Evolutionary conservation across 2,888 invertebrate species (phyloP), one percentile per base, ranked within the genome.

Genomic region (Diplolepis rosae): DNA sequence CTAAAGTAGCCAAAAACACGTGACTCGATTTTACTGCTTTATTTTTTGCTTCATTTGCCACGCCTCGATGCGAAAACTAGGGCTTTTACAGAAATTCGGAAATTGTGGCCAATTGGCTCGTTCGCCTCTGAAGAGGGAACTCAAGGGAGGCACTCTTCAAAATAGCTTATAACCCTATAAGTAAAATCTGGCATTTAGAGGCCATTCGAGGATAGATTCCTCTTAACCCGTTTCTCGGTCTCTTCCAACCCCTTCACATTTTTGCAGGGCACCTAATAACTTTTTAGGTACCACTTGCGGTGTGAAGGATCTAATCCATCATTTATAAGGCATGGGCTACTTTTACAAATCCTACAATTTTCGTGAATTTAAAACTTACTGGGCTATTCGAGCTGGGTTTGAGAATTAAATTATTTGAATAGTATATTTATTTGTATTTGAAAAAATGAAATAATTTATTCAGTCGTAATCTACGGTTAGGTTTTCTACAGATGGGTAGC

Each of bases 1-100:
- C 13, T n/a, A n/a, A n/a, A n/a, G n/a, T n/a, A n/a, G n/a, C n/a
- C n/a, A n/a, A 45, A 66, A 18, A 28, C 18, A 32, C 4, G 28
- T 15, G 30, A 66, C 22, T 50, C 66, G 56, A 71, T 35, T 54
- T 30, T 61, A 50, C 70, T 74, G 22, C 9, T 50, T 51, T 56
- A 54, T 67, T 75, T 75, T 74, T 76, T 75, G 68, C 72, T 71
- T 73, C 56, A 68, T 69, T 69, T 73, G 67, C 69, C 48, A 70
- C 61, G 51, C 74, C 67, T 74, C 61, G 68, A 30, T 70, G 50
- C 65, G n/a, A 66, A 66, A 65, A 66, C 69, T 72, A 69, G 66
- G 69, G 66, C 72, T 72, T 69, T 67, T 32, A 52, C 24, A 51
- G 30, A 28, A 65, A 48, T 27, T 56, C 56, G 22, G 22, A 56